Evolutionary conservation across 1,140 invertebrate species (phyloP).

Genomic region (Coptotermes formosanus): DNA sequence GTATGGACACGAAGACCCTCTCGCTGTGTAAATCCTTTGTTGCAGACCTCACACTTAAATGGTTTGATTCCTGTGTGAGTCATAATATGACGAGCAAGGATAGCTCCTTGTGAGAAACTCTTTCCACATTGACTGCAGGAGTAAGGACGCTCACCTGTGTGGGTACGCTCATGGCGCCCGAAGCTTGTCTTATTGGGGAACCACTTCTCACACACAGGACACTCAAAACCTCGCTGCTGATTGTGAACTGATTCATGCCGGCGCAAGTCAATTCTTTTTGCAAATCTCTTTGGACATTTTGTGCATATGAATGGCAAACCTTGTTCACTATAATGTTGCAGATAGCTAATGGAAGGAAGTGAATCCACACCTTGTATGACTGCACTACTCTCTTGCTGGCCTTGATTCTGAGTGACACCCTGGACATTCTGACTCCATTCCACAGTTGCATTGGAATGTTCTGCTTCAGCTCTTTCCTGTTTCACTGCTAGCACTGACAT

Average conservation of each 20-base stretch:
- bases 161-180: constrained; percentile 72
- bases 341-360: not conserved
- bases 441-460: not conserved
- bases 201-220: constrained; percentile 70
- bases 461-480: not conserved
- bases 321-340: not conserved
- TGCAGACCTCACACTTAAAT: constrained; percentile 72
- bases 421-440: not conserved
- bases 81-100: constrained; percentile 77
- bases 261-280: constrained; percentile 55
- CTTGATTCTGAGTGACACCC: not conserved
- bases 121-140: constrained; percentile 69
- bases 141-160: constrained; percentile 75
- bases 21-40: constrained; percentile 70
- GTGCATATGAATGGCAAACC: constrained; percentile 50
- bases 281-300: constrained; percentile 57
- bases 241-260: constrained; percentile 62
- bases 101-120: constrained; percentile 75
- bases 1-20: constrained; percentile 64
- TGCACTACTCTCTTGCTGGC: too few species aligned
- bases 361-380: too few species aligned
- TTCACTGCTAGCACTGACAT: not conserved
- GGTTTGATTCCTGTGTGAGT: constrained; percentile 84
- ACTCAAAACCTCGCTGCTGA: constrained; percentile 55
- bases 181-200: constrained; percentile 80